Evolutionary conservation across 2,797 vertebrate species (phyloP).

Genomic region (Cottoperca gobio): DNA sequence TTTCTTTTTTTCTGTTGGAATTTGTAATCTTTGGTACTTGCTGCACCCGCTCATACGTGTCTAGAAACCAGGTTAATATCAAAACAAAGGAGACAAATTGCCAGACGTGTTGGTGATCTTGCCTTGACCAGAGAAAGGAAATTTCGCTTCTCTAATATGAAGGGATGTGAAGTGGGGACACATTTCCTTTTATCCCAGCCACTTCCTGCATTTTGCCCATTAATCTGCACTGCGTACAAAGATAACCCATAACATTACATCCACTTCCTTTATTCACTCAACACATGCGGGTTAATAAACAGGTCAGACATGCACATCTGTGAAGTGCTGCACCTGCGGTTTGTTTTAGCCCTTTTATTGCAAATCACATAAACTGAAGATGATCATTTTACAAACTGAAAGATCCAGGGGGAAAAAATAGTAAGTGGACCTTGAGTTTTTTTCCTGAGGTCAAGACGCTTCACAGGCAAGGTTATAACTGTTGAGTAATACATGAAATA

Average conservation of each 20-base stretch:
- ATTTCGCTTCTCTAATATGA: constrained; percentile 53
- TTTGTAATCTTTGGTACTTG: neutral
- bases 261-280: neutral
- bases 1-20: neutral
- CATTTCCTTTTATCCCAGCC: constrained; percentile 33
- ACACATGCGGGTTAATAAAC: neutral
- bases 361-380: neutral
- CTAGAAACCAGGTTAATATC: neutral
- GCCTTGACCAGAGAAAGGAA: constrained; percentile 20
- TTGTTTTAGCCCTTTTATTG: constrained; percentile 8
- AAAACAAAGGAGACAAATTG: neutral
- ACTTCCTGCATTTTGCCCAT: constrained; percentile 42
- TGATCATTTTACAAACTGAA: neutral
- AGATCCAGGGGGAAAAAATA: neutral
- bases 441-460: neutral
- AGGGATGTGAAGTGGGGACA: constrained; percentile 17
- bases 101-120: neutral
- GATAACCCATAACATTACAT: constrained; percentile 8
- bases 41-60: neutral
- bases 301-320: neutral
- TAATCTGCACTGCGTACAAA: constrained; percentile 4
- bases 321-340: neutral
- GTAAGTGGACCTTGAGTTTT: neutral
- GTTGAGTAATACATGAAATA: neutral
- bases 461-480: neutral